A percentile compares a stretch with the other conserved stretches of the same genome.
phyloP scores from a whole-genome alignment of 2,888 invertebrate species.

The Prosapia bicincta region DNA sequence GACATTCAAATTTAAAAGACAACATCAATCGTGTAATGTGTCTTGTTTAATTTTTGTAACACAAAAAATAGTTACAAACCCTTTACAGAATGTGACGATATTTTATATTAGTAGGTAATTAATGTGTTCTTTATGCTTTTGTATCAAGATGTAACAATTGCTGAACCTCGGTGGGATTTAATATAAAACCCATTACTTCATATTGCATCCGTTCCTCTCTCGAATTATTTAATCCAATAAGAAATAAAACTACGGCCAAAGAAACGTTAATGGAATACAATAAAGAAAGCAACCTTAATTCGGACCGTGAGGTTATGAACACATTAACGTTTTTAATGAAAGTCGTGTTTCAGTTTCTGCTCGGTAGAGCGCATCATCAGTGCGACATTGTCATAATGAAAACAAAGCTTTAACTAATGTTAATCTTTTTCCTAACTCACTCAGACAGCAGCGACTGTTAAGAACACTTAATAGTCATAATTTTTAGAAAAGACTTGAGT shows the following conservation, averaged over 20 bases:
- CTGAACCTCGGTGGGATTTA: too few relatives aligned
- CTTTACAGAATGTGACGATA: too few relatives aligned
- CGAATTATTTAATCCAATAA: neutral
- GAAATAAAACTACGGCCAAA: neutral
- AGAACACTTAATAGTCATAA: neutral
- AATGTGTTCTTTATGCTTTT: too few relatives aligned
- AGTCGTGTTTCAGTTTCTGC: neutral
- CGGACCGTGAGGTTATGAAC: neutral
- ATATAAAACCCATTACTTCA: too few relatives aligned
- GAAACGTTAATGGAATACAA: neutral
- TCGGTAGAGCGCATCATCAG: neutral
- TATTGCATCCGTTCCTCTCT: too few relatives aligned
- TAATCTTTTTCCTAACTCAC: neutral
- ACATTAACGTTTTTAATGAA: neutral
- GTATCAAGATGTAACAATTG: too few relatives aligned
- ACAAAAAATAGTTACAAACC: too few relatives aligned
- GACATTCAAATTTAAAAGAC: too few relatives aligned
- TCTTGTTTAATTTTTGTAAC: too few relatives aligned
- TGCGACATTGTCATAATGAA: neutral
- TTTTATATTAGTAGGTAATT: too few relatives aligned
- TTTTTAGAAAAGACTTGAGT: slow-evolving; percentile 2
- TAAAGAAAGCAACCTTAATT: neutral
- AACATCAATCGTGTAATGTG: too few relatives aligned
- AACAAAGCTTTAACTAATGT: neutral
- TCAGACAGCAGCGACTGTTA: neutral